These are phyloP conservation scores for Panurus biarmicus DNA, from an alignment of 2,113 vertebrate species.

Conservation along the genomic window DNA sequence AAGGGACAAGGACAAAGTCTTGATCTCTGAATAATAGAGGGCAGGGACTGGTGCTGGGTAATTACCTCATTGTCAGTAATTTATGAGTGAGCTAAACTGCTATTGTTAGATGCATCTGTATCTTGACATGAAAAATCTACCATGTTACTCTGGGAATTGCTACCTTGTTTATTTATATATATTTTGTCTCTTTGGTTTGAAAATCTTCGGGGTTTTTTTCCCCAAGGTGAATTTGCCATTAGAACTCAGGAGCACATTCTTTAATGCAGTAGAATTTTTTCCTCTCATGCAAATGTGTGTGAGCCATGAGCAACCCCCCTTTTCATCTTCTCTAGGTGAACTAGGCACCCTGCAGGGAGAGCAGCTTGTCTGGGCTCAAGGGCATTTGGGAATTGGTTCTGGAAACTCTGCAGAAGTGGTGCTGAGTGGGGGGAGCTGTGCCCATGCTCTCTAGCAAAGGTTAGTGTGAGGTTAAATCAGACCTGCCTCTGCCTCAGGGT, in stretches of 20 bases:
- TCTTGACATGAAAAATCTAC: background rate
- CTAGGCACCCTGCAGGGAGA: background rate
- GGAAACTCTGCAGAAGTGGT: background rate
- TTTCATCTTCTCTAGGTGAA: background rate
- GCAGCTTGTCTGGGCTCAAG: background rate
- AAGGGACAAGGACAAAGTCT: background rate
- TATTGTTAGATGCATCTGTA: background rate
- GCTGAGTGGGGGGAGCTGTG: background rate
- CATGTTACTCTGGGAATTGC: background rate
- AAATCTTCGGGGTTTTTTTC: background rate
- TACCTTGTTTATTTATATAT: background rate
- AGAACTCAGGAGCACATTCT: background rate
- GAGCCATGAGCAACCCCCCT: background rate
- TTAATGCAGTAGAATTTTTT: background rate
- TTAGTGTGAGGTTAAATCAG: background rate
- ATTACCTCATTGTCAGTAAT: slow-evolving; percentile 22
- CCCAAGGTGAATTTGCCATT: background rate
- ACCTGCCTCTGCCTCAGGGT: background rate
- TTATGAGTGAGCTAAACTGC: background rate
- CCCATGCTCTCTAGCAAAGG: background rate
- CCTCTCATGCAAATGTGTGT: background rate
- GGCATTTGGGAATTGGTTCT: background rate
- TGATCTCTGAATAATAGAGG: background rate
- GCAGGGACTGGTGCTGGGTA: background rate
- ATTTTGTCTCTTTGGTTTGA: background rate